Conservation (phyloP, 2,888 invertebrate species). For the Bimastos eiseni region DNA sequence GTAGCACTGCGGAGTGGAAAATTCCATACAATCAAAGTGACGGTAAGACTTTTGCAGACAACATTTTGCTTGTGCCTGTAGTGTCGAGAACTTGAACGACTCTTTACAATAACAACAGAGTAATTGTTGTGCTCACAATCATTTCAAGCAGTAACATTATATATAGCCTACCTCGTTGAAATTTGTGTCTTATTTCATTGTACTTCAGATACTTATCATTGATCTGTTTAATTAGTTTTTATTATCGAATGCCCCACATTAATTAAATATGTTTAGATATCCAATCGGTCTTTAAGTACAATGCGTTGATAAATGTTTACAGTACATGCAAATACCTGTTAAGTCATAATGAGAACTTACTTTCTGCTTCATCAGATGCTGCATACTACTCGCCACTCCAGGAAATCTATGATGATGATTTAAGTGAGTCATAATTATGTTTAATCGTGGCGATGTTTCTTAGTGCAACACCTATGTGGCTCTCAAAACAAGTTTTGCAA, state of each 20-base stretch:
- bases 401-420: background rate
- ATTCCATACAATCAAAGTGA: constrained; percentile 8
- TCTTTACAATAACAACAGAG: background rate
- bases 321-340: background rate
- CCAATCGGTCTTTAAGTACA: background rate
- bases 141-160: too few relatives aligned
- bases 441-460: background rate
- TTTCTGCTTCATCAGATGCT: background rate
- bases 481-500: too few relatives aligned
- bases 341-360: background rate
- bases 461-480: too few relatives aligned
- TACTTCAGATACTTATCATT: too few relatives aligned
- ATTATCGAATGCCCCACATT: too few relatives aligned
- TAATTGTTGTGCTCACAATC: too few relatives aligned
- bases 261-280: too few relatives aligned
- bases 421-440: background rate
- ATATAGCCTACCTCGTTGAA: too few relatives aligned
- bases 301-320: background rate
- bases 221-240: too few relatives aligned
- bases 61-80: background rate
- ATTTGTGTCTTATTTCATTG: too few relatives aligned
- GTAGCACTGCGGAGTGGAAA: background rate
- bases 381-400: background rate
- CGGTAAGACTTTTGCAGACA: background rate
- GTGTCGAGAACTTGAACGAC: background rate